A percentile compares a stretch with the other conserved stretches of the same genome.
phyloP scores from a whole-genome alignment of 1,140 invertebrate species.

The Hermetia illucens region DNA sequence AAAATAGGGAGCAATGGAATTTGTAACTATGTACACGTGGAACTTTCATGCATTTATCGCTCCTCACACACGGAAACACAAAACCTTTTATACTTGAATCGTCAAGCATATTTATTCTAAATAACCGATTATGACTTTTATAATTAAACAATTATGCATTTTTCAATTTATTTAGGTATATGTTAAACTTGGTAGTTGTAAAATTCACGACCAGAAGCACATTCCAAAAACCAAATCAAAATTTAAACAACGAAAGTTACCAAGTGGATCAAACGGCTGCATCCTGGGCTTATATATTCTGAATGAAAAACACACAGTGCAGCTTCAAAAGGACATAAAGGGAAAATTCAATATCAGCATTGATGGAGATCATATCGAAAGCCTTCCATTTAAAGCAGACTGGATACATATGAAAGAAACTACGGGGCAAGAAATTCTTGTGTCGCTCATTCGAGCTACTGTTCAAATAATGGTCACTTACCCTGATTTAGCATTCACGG shows the following conservation, averaged over 20 bases:
- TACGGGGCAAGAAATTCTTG: conserved; percentile 33
- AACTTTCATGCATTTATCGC: too few species aligned
- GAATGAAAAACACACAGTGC: conserved; percentile 44
- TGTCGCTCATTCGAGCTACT: conserved; percentile 31
- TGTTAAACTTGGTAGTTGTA: too few species aligned
- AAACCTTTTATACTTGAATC: too few species aligned
- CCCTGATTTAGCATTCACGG: conserved; percentile 41
- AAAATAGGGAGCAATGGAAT: too few species aligned
- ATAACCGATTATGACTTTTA: too few species aligned
- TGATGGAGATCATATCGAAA: conserved; percentile 30
- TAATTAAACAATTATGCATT: too few species aligned
- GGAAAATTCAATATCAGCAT: conserved; percentile 14
- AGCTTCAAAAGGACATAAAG: conserved; percentile 31
- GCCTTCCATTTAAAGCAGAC: conserved; percentile 34
- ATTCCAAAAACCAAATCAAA: too few species aligned
- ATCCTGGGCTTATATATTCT: conserved; percentile 47
- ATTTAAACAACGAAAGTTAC: conserved; percentile 12
- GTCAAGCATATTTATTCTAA: too few species aligned
- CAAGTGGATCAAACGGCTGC: conserved; percentile 38
- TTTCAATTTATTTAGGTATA: too few species aligned
- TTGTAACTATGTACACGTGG: too few species aligned
- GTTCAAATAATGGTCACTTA: conserved; percentile 35
- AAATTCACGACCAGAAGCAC: too few species aligned
- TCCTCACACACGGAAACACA: too few species aligned
- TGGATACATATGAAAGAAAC: conserved; percentile 35